Evolutionary conservation across 2,113 vertebrate genomes (phyloP).

Genomic region (Eira barbara): DNA sequence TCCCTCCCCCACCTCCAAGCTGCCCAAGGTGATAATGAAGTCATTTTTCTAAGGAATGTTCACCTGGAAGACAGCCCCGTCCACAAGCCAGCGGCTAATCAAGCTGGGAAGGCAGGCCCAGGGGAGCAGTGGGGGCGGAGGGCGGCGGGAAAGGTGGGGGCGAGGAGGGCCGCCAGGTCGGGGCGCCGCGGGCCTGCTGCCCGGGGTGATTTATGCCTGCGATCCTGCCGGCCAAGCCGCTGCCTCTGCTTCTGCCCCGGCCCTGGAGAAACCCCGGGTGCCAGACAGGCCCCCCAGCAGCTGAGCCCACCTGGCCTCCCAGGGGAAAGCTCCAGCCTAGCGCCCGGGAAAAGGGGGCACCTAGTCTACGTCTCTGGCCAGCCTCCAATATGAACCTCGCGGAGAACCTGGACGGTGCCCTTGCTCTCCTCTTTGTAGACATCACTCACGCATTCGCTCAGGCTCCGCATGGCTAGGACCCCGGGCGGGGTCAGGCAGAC

Average conservation of each 20-base stretch:
- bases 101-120: not conserved
- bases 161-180: not conserved
- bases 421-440: accelerated
- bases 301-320: not conserved
- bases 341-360: too few species aligned
- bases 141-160: not conserved
- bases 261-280: accelerated
- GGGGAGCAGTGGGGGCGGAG: not conserved
- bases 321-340: too few species aligned
- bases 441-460: not conserved
- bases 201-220: not conserved
- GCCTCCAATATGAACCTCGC: not conserved
- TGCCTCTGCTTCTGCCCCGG: accelerated
- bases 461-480: accelerated
- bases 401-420: accelerated
- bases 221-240: accelerated
- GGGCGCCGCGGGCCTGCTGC: not conserved
- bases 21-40: conserved; percentile 58
- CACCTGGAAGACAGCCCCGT: conserved; percentile 42
- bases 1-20: conserved; percentile 14
- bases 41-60: conserved; percentile 67
- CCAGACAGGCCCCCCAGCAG: not conserved
- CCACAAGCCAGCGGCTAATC: not conserved
- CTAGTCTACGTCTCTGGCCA: accelerated
- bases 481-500: accelerated